phyloP scores from a whole-genome alignment of 2,797 vertebrate species.

The Alcedo atthis region DNA sequence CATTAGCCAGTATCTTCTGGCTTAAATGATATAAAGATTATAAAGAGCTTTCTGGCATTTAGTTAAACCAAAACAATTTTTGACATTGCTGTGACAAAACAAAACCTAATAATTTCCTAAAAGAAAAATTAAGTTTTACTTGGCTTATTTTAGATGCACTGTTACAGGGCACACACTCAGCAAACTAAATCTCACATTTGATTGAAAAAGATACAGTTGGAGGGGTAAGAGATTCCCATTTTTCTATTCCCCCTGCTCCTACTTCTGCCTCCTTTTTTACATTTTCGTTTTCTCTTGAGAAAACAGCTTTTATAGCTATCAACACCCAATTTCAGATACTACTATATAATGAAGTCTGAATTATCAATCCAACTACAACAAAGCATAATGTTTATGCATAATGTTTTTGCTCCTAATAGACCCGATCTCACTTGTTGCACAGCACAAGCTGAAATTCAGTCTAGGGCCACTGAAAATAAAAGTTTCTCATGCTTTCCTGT shows the following conservation, averaged over 20 bases:
- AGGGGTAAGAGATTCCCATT: not conserved
- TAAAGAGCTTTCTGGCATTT: not conserved
- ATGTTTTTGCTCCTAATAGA: not conserved
- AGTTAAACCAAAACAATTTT: constrained; percentile 1
- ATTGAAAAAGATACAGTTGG: not conserved
- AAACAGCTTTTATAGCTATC: not conserved
- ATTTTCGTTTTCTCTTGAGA: not conserved
- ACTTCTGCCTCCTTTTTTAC: not conserved
- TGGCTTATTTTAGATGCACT: not conserved
- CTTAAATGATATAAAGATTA: not conserved
- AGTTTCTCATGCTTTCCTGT: not conserved
- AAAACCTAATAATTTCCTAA: not conserved
- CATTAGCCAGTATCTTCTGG: not conserved
- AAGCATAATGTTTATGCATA: not conserved
- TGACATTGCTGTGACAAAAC: not conserved
- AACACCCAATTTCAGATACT: not conserved
- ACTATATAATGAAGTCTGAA: not conserved
- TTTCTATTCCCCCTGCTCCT: not conserved
- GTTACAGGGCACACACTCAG: not conserved
- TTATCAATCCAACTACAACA: not conserved
- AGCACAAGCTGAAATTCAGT: not conserved
- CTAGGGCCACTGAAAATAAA: not conserved
- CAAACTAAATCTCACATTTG: not conserved
- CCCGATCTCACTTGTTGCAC: not conserved
- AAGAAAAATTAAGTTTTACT: not conserved